These are phyloP conservation scores for Pseudotriccus pelzelni DNA, from an alignment of 2,797 vertebrate species.

Conservation along the genomic window DNA sequence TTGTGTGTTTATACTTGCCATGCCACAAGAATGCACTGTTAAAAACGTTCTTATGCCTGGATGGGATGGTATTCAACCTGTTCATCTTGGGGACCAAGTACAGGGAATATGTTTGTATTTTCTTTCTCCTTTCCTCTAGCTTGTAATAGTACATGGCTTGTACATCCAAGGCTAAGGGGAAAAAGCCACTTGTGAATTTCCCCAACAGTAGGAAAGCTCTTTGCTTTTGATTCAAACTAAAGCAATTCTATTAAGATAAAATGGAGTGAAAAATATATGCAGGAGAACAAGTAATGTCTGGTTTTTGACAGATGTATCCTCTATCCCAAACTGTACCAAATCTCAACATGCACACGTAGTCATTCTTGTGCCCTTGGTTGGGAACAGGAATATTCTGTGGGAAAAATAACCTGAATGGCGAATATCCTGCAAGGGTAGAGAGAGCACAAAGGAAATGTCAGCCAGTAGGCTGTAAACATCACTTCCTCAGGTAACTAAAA, in stretches of 20 bases:
- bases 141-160: not conserved
- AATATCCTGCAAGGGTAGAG: not conserved
- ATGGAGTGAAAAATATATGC: not conserved
- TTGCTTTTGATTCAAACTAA: not conserved
- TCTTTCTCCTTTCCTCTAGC: not conserved
- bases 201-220: accelerated
- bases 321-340: not conserved
- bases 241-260: not conserved
- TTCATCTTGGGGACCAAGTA: not conserved
- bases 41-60: not conserved
- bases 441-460: accelerated
- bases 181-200: not conserved
- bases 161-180: not conserved
- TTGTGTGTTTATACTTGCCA: not conserved
- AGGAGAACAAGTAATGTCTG: not conserved
- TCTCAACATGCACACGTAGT: not conserved
- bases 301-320: not conserved
- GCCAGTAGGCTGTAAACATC: not conserved
- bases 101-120: not conserved
- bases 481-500: not conserved
- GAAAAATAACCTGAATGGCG: not conserved
- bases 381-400: not conserved
- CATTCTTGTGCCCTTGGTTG: accelerated
- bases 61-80: not conserved
- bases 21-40: not conserved